Evolutionary conservation across 2,113 vertebrate genomes (phyloP).

Genomic region (Tamias sibiricus): DNA sequence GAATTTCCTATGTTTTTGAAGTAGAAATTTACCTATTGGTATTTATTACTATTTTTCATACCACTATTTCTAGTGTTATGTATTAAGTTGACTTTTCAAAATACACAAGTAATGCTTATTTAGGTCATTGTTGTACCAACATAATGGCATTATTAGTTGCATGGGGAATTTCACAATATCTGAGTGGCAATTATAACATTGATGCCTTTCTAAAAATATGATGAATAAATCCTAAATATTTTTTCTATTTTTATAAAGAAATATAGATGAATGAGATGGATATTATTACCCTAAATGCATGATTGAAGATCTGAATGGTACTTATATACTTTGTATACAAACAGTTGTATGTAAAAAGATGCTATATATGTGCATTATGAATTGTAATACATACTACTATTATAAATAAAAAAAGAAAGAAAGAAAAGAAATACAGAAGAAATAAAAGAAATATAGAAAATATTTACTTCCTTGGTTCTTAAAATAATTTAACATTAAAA

Average conservation of each 20-base stretch:
- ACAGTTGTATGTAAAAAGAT: too few species aligned
- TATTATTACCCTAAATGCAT: too few species aligned
- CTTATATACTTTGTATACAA: too few species aligned
- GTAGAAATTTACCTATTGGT: not conserved
- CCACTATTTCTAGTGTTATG: slow-evolving; percentile 41
- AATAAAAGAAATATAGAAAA: not conserved
- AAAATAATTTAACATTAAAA: not conserved
- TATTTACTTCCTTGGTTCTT: not conserved
- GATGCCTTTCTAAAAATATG: not conserved
- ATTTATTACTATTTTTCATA: slow-evolving; percentile 60
- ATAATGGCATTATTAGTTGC: not conserved
- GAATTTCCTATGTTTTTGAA: not conserved
- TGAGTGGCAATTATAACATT: not conserved
- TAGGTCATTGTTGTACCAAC: fast-evolving
- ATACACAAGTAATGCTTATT: not conserved
- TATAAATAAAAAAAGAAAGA: too few species aligned
- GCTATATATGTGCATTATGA: too few species aligned
- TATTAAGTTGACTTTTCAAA: not conserved
- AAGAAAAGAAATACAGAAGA: too few species aligned
- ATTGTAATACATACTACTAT: too few species aligned
- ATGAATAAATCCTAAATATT: slow-evolving; percentile 37
- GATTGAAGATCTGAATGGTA: too few species aligned
- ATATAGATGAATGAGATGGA: too few species aligned
- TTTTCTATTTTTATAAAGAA: not conserved
- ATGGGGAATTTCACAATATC: not conserved